phyloP scores from a whole-genome alignment of 2,113 vertebrate species.

The Castor canadensis region DNA sequence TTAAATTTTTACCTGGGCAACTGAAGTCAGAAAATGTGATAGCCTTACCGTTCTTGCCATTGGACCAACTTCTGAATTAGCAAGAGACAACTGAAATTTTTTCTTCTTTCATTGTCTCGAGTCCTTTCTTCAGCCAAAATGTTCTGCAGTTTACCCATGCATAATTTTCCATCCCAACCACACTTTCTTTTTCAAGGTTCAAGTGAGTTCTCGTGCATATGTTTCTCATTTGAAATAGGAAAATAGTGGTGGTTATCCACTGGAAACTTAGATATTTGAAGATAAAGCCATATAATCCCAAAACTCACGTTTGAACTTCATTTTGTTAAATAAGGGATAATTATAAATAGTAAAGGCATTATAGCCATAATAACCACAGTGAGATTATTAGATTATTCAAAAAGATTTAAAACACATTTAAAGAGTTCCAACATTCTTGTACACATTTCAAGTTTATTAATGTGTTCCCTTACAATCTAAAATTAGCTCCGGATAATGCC shows the following conservation, averaged over 20 bases:
- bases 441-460: neutral
- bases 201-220: neutral
- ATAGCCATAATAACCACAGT: neutral
- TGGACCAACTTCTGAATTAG: neutral
- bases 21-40: neutral
- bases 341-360: neutral
- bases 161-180: neutral
- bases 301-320: neutral
- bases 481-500: too few species aligned
- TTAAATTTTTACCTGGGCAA: neutral
- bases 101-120: neutral
- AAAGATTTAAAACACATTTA: neutral
- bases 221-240: neutral
- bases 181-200: neutral
- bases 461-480: neutral
- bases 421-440: neutral
- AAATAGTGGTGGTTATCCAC: neutral
- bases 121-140: neutral
- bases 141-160: neutral
- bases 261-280: neutral
- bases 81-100: neutral
- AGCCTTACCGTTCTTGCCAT: neutral
- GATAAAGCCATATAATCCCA: neutral
- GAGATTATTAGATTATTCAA: neutral
- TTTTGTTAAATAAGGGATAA: neutral